Evolutionary conservation across 2,888 invertebrate species (phyloP), one percentile per base, ranked within the genome.

Genomic region (Leptinotarsa juncta): DNA sequence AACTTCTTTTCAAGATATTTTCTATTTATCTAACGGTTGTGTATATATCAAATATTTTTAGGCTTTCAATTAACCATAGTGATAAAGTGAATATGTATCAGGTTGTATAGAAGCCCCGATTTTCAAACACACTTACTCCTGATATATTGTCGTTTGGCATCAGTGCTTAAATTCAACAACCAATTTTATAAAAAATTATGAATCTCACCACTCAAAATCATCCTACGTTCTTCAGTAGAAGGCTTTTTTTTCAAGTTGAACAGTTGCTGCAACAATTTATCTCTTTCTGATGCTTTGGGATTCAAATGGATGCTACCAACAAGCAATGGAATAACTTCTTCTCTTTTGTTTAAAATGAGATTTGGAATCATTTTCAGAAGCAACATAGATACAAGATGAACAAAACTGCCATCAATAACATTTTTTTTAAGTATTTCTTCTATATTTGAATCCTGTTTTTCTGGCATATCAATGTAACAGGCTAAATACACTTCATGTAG

Each of bases 211-310:
- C 48, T 16, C 77, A 91, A 85, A 80, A 92, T 90, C 80, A 89
- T 87, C 78, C 88, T 89, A 83, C 94, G 88, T 85, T 94, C 94
- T 49, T 91, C 90, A 75, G 91, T 91, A 69, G 92, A 91, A 2
- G 94, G 94, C 80, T 91, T 90, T 82, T 94, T 94, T 82, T 93
- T 93, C 70, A 94, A 87, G 86, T 93, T 93, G 82, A 94, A 93
- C 57, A 94, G 86, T 70, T 92, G 89, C 78, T 93, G 92, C 7
- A 94, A 86, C 49, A 94, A 87, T 78, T 90, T 90, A 82, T 94
- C 94, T 71, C 93, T 88, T 80, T 91, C 90, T 14, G 87, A 86
- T 12, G 89, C 84, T 80, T 91, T 90, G 2, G 90, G 87, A 83
- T 93, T 92, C 23, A 93, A 87, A 77, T 90, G 89, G 48, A 93